phyloP scores from a whole-genome alignment of 2,797 vertebrate genomes.

The Varecia variegata region DNA sequence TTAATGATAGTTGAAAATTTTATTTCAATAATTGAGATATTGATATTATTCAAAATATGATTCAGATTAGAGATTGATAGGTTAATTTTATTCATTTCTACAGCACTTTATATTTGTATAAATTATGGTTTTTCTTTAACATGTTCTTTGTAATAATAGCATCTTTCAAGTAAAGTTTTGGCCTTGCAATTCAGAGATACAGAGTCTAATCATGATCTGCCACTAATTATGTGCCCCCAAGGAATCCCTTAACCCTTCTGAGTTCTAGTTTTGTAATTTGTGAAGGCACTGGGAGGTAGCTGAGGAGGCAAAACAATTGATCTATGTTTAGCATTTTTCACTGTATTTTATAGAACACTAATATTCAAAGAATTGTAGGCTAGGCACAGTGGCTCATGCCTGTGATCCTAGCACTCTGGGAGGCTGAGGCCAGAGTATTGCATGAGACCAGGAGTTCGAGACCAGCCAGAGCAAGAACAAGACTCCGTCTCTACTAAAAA shows the following conservation, averaged over 20 bases:
- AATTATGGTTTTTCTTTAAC: neutral
- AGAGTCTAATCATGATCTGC: neutral
- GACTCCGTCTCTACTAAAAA: too few relatives aligned
- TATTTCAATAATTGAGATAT: conserved; percentile 26
- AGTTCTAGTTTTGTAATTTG: conserved; percentile 18
- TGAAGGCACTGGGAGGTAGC: neutral
- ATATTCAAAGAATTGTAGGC: conserved; percentile 5
- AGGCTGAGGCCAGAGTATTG: too few relatives aligned
- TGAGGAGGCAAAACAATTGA: neutral
- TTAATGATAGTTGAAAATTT: conserved; percentile 18
- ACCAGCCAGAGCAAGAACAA: too few relatives aligned
- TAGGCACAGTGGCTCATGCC: too few relatives aligned
- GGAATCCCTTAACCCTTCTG: neutral
- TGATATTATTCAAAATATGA: neutral
- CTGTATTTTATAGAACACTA: neutral
- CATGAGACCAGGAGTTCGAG: too few relatives aligned
- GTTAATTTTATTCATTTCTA: conserved; percentile 2
- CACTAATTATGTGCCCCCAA: neutral
- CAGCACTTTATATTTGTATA: conserved; percentile 17
- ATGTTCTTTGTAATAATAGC: conserved; percentile 6
- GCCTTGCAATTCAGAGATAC: neutral
- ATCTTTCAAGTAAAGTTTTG: conserved; percentile 23
- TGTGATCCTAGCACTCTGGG: too few relatives aligned
- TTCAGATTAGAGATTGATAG: neutral
- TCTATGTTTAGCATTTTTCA: neutral